phyloP scores from a whole-genome alignment of 2,797 vertebrate species.

The Neosilurus mollespiculum region DNA sequence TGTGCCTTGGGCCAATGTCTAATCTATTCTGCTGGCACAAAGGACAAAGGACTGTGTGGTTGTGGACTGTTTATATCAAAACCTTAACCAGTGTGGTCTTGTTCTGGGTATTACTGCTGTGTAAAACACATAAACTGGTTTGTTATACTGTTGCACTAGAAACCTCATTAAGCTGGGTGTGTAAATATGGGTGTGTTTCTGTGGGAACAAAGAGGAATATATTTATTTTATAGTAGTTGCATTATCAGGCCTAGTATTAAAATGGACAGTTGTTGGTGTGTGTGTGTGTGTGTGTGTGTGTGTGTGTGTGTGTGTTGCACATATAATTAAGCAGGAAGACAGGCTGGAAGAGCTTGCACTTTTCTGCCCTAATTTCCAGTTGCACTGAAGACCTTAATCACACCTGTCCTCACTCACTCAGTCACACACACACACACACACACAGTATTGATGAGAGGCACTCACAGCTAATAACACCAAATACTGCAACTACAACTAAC shows the following conservation, averaged over 20 bases:
- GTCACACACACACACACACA: conserved; percentile 2
- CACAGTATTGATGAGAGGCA: conserved; percentile 21
- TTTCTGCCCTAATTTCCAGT: conserved; percentile 50
- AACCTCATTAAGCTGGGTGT: neutral
- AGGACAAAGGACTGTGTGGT: neutral
- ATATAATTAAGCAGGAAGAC: conserved; percentile 47
- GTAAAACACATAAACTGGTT: neutral
- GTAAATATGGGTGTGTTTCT: neutral
- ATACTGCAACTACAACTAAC: conserved; percentile 19
- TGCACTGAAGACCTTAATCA: conserved; percentile 45
- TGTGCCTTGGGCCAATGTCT: conserved; percentile 8
- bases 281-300: neutral
- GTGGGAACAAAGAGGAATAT: neutral
- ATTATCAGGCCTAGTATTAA: neutral
- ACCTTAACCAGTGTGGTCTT: neutral
- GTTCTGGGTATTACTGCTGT: neutral
- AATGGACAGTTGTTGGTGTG: neutral
- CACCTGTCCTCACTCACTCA: conserved; percentile 2
- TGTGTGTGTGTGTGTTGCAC: neutral
- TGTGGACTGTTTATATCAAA: neutral
- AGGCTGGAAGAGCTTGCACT: conserved; percentile 43
- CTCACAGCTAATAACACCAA: conserved; percentile 21
- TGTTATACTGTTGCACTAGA: neutral
- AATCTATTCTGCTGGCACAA: conserved; percentile 6
- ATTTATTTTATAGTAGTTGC: neutral